Conservation (phyloP, 2,797 vertebrate genomes). For the Pangasius larnaudii region DNA sequence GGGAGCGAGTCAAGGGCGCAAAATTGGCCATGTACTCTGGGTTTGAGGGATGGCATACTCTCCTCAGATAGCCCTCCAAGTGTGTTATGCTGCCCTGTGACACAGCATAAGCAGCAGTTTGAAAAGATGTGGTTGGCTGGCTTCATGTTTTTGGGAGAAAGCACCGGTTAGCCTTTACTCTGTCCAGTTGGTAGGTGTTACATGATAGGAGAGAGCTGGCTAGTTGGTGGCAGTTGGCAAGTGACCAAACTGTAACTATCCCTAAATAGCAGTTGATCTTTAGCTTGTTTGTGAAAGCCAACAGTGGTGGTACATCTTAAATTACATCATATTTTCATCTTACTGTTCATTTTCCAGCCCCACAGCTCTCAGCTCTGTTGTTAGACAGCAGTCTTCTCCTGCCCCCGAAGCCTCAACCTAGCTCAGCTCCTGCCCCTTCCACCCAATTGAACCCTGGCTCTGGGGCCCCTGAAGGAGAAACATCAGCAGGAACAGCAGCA, state of each 20-base stretch:
- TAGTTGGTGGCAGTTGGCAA: not conserved
- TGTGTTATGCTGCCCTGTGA: not conserved
- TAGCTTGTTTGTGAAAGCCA: not conserved
- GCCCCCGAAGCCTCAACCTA: conserved; percentile 85
- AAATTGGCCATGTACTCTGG: not conserved
- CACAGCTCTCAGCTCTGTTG: conserved; percentile 87
- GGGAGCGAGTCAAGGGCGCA: not conserved
- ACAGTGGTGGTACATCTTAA: not conserved
- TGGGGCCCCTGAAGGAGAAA: conserved; percentile 74
- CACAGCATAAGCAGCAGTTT: not conserved
- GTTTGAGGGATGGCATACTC: not conserved
- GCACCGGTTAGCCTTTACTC: not conserved
- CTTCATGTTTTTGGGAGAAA: not conserved
- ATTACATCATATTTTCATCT: not conserved
- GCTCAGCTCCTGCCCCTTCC: conserved; percentile 58
- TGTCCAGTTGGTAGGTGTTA: not conserved
- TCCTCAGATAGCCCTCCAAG: not conserved
- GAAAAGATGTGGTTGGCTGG: not conserved
- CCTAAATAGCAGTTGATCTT: not conserved
- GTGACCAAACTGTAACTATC: not conserved
- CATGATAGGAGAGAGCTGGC: not conserved
- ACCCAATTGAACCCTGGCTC: conserved; percentile 69
- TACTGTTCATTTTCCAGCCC: conserved; percentile 74
- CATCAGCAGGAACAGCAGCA: not conserved
- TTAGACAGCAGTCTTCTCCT: conserved; percentile 89